phyloP scores from a whole-genome alignment of 2,888 invertebrate genomes.

The Rhopalosiphum nymphaeae region DNA sequence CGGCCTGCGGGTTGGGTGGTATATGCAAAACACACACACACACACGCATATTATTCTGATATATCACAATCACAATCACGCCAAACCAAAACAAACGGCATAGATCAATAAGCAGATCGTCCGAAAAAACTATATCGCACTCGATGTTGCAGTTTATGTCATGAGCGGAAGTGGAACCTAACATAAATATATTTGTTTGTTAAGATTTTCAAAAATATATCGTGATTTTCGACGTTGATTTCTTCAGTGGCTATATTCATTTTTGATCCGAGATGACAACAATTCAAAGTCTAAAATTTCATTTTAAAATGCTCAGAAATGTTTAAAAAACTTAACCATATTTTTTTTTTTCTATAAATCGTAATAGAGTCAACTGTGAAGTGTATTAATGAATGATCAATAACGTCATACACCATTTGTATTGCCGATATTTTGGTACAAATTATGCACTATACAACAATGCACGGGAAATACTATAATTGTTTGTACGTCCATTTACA shows the following conservation, averaged over 20 bases:
- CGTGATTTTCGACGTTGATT: background rate
- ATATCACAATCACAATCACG: background rate
- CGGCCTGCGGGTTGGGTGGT: background rate
- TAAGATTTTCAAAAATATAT: background rate
- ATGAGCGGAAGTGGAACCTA: background rate
- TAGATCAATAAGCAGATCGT: background rate
- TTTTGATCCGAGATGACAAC: background rate
- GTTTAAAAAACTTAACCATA: background rate
- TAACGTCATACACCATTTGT: background rate
- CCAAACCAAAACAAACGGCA: background rate
- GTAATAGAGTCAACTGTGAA: background rate
- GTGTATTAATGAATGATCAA: background rate
- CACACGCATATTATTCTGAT: background rate
- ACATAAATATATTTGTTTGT: background rate
- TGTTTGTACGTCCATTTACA: background rate
- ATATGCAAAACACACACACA: background rate
- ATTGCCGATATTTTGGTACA: background rate
- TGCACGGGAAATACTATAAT: background rate
- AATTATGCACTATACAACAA: background rate
- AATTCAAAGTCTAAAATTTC: background rate
- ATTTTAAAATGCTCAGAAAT: background rate
- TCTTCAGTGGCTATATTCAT: background rate
- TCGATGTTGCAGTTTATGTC: background rate
- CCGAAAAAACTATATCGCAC: background rate
- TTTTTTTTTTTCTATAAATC: background rate